Evolutionary conservation across 2,888 invertebrate genomes (phyloP).

Genomic region (Oeneis ivallda): DNA sequence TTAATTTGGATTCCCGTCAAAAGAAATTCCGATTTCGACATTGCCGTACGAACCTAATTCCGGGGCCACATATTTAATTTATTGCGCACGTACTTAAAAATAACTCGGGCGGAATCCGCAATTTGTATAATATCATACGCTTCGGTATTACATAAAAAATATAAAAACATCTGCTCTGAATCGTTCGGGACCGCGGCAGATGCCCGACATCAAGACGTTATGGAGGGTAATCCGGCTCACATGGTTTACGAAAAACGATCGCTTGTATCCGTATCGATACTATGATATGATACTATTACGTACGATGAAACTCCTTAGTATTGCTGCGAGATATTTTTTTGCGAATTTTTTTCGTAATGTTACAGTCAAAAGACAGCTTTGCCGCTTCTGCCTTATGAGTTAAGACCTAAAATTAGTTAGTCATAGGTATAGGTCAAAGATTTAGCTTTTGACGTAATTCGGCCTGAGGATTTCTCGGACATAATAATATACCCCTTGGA

Average conservation of each 20-base stretch:
- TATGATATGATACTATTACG: constrained; percentile 20
- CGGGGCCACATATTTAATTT: constrained; percentile 29
- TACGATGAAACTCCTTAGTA: constrained; percentile 6
- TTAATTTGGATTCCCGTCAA: background rate
- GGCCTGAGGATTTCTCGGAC: too few species aligned
- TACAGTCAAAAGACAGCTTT: too few species aligned
- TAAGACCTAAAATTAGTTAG: too few species aligned
- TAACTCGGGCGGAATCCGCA: constrained; percentile 42
- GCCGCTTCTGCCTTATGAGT: too few species aligned
- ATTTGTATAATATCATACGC: constrained; percentile 52
- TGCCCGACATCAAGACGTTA: constrained; percentile 76
- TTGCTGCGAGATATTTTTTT: background rate
- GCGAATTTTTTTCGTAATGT: background rate
- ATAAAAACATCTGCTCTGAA: constrained; percentile 63
- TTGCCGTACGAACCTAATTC: constrained; percentile 14
- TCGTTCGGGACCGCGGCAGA: constrained; percentile 61
- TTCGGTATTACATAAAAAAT: constrained; percentile 56
- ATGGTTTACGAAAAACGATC: constrained; percentile 65
- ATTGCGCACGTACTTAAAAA: constrained; percentile 33
- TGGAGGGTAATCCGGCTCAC: constrained; percentile 69
- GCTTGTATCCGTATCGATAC: constrained; percentile 44
- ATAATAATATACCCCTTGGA: too few species aligned
- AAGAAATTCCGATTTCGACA: constrained; percentile 17
- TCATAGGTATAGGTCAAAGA: too few species aligned
- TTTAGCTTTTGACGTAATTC: too few species aligned